These are phyloP conservation scores for Sisyra nigra DNA, from an alignment of 2,888 invertebrate species.

Conservation along the genomic window DNA sequence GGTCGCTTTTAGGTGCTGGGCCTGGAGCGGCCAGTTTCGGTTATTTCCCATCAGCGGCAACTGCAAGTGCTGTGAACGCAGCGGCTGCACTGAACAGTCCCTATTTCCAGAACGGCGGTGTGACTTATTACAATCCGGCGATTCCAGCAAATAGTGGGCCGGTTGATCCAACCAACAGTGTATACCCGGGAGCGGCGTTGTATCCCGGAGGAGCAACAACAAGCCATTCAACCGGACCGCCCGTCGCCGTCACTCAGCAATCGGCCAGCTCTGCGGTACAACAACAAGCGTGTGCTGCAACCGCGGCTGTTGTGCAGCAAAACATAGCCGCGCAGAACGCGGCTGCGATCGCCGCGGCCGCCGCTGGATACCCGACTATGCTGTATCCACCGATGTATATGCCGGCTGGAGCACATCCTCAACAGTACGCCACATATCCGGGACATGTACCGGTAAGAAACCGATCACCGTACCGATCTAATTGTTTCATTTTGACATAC, in stretches of 20 bases:
- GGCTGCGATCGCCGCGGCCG: slow-evolving; percentile 28
- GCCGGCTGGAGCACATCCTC: slow-evolving; percentile 7
- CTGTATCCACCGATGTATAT: slow-evolving; percentile 9
- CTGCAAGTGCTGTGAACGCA: slow-evolving; percentile 19
- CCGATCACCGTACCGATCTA: too few relatives aligned
- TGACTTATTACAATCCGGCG: slow-evolving; percentile 12
- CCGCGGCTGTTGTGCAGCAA: slow-evolving; percentile 21
- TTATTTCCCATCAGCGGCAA: slow-evolving; percentile 24
- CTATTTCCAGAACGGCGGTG: slow-evolving; percentile 23
- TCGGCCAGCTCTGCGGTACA: background rate
- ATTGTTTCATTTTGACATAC: background rate
- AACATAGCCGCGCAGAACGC: slow-evolving; percentile 26
- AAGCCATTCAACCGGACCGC: background rate
- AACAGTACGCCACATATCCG: slow-evolving; percentile 6
- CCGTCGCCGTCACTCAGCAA: slow-evolving; percentile 1
- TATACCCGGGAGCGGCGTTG: slow-evolving; percentile 4
- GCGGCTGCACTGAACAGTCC: slow-evolving; percentile 26
- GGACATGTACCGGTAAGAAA: slow-evolving; percentile 7
- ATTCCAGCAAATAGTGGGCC: slow-evolving; percentile 4
- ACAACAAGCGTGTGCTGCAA: slow-evolving; percentile 7
- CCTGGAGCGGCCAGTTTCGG: slow-evolving; percentile 13
- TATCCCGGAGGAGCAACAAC: slow-evolving; percentile 4
- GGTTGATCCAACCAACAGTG: slow-evolving; percentile 6
- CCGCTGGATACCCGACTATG: slow-evolving; percentile 15
- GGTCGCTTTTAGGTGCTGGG: slow-evolving; percentile 1